Conservation (phyloP, 2,797 vertebrate genomes). For the Phalanger gymnotis region DNA sequence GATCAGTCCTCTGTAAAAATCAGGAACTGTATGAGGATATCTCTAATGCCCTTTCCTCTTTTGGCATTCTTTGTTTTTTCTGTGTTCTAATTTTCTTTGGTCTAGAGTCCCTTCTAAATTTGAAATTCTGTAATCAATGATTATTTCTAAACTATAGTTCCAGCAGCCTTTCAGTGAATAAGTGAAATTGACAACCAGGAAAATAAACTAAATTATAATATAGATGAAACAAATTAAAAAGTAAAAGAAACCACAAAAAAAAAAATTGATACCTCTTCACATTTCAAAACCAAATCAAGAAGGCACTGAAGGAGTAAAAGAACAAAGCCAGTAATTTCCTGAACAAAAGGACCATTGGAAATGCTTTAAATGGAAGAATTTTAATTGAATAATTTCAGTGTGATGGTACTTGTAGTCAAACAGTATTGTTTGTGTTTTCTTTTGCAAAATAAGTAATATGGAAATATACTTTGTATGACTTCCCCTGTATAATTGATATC, state of each 20-base stretch:
- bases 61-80: neutral
- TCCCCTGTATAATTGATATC: no score
- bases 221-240: slow-evolving; percentile 6
- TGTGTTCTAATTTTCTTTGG: neutral
- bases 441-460: no score
- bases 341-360: neutral
- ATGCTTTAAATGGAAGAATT: slow-evolving; percentile 25
- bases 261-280: neutral
- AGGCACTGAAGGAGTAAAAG: slow-evolving; percentile 24
- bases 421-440: neutral
- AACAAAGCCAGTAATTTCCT: slow-evolving; percentile 31
- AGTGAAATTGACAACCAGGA: slow-evolving; percentile 31
- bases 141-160: neutral
- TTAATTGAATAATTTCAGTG: slow-evolving; percentile 35
- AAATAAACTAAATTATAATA: slow-evolving; percentile 20
- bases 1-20: neutral
- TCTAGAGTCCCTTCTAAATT: neutral
- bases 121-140: neutral
- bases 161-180: neutral
- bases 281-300: slow-evolving; percentile 1
- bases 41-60: neutral
- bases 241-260: neutral
- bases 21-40: neutral
- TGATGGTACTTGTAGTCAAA: neutral
- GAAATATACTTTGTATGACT: no score